Base-by-base conservation (phyloP, 2,888 invertebrate genomes). In the Leptinotarsa rubiginosa region DNA sequence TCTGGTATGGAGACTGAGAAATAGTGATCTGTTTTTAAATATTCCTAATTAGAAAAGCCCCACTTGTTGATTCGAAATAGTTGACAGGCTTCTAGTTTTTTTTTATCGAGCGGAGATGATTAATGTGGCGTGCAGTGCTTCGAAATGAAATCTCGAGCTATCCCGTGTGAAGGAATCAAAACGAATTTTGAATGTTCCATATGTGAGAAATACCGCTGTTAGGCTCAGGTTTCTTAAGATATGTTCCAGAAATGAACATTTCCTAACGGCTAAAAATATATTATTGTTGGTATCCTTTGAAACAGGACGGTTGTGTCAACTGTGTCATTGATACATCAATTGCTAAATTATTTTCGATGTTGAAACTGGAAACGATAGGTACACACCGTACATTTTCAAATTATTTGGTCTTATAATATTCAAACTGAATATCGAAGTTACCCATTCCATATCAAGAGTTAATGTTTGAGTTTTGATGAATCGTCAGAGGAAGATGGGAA, bases 71-170 rank as follows among this genome's bases (percentile, higher is more conserved):
- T 12, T 56, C 56, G 22, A 20, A 56, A 15, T 22, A 56, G 56
- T 56, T 56, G 56, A 56, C 56, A 56, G 56, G 56, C 56, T 56
- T 56, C 54, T 56, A 56, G 18, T 52, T 56, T 56, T 56, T 47
- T 56, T 56, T 56, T 22, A 56, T 56, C 56, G 22, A 56, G 56
- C 56, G 15, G 16, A 56, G 56, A 56, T 56, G 56, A 56, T 56
- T 56, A 22, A 56, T 56, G 56, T 56, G 20, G 20, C 13, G 20
- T 56, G 20, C 20, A 20, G 13, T 56, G 56, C 13, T 13, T 20
- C 56, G 20, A 56, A 56, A 20, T 22, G 13, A 22, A 56, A 56
- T 22, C 22, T 22, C 22, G 13, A 22, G 22, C 22, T 56, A 56
- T 56, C 13, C 20, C 56, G 22, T 56, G 56, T 22, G 56, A 56